A percentile compares a stretch with the other conserved stretches of the same genome.
Conservation (phyloP, 2,888 invertebrate genomes). For the Xanthorhoe spadicearia region DNA sequence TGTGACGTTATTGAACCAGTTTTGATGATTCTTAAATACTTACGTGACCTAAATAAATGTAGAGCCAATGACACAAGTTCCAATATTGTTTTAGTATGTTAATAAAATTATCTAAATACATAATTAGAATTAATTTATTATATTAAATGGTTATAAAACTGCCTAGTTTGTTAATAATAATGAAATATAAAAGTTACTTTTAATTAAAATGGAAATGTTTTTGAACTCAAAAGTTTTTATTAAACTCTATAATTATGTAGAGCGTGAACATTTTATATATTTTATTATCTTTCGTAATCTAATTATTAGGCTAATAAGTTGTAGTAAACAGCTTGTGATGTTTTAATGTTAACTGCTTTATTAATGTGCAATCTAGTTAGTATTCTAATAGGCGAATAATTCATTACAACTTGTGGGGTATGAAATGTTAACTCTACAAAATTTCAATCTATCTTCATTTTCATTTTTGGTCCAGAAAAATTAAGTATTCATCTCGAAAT, state of each 20-base stretch:
- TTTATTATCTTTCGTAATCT: not conserved
- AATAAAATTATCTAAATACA: conserved; percentile 11
- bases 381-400: too few species aligned
- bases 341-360: not conserved
- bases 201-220: not conserved
- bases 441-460: too few species aligned
- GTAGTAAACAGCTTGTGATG: not conserved
- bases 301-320: not conserved
- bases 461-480: too few species aligned
- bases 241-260: not conserved
- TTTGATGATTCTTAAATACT: not conserved
- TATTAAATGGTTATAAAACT: conserved; percentile 19
- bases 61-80: too few species aligned
- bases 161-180: conserved; percentile 11
- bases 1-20: too few species aligned
- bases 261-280: not conserved
- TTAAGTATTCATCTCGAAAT: too few species aligned
- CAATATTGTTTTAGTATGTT: not conserved
- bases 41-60: too few species aligned
- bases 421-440: too few species aligned
- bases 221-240: not conserved
- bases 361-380: too few species aligned
- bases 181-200: conserved; percentile 1
- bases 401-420: too few species aligned
- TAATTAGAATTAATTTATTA: conserved; percentile 10